Evolutionary conservation across 1,140 invertebrate species (phyloP), one percentile per base, ranked within the genome.

Genomic region (Drosophila busckii): DNA sequence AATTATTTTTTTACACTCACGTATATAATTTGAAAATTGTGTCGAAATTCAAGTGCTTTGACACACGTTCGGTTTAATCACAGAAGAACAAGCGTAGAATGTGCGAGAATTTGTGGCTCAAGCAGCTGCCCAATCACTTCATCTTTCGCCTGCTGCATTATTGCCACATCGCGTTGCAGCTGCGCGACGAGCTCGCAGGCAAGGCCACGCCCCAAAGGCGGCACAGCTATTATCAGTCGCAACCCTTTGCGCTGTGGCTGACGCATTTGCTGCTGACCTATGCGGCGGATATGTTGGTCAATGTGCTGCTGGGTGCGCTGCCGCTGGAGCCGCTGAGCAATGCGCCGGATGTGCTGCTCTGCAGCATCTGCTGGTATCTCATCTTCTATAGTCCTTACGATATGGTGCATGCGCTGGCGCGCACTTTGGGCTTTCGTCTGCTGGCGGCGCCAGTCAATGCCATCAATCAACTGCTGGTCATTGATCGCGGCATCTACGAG

Each of bases 301-400:
- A 75, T 22, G 8, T 80, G 5, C 20, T 80, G n/a, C 44, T 80
- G 10, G 75, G 75, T 5, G 44, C 26, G 8, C 15, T 82, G 8
- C 75, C 75, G 0, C 53, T 80, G 3, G 69, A 80, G 13, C 64
- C 75, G 5, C 48, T 80, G 2, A 65, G 64, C 25, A 70, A 75
- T 20, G 9, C 37, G 0, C 16, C 49, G 4, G 75, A 80, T 37
- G 48, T 80, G 0, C 12, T 69, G 4, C 32, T 80, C 0, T 59
- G 55, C 15, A 59, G 75, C 1, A 5, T 37, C 0, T 45, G 59
- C 7, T 80, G 75, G 75, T 80, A 80, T 34, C 23, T 68, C 25
- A 49, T 80, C 2, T 80, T 82, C 42, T 80, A 73, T 20, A 61
- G 54, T 10, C 75, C 75, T 25, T 66, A 54, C n/a, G 69, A 80